Percentiles rank a stretch among this genome's conserved stretches.
Conservation (phyloP, 1,140 invertebrate genomes). For the Rhopalosiphum maidis region DNA sequence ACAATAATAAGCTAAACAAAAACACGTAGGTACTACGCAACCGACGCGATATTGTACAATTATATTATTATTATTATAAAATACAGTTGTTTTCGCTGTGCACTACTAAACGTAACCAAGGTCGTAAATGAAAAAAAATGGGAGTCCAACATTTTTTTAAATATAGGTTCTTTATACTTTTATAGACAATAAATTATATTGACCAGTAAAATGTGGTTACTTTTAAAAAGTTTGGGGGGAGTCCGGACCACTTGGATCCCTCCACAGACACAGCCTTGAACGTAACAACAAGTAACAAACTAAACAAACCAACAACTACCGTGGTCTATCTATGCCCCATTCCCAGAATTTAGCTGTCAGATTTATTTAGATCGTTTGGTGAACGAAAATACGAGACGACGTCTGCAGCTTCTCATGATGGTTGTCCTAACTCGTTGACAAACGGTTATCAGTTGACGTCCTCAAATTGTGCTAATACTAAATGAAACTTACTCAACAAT, state of each 20-base stretch:
- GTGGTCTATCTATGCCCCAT: background rate
- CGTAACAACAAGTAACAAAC: background rate
- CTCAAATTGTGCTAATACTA: background rate
- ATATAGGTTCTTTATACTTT: too few species aligned
- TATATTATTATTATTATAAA: background rate
- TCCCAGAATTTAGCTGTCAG: background rate
- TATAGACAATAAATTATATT: too few species aligned
- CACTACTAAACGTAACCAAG: too few species aligned
- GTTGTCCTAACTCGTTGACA: constrained; percentile 32
- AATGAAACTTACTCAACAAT: too few species aligned
- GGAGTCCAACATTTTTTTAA: too few species aligned
- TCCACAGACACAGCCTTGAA: too few species aligned
- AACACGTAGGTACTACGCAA: background rate
- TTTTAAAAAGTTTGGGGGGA: too few species aligned
- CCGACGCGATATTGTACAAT: background rate
- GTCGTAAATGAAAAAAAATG: too few species aligned
- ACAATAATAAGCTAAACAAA: background rate
- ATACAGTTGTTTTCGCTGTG: background rate
- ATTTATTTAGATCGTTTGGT: background rate
- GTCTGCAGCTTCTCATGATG: too few species aligned
- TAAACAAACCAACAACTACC: background rate
- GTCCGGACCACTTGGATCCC: too few species aligned
- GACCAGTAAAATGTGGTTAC: too few species aligned
- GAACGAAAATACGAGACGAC: background rate
- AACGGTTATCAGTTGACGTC: constrained; percentile 3